Evolutionary conservation across 2,888 invertebrate species (phyloP), one percentile per base, ranked within the genome.

Genomic region (Cataglyphis albicans): DNA sequence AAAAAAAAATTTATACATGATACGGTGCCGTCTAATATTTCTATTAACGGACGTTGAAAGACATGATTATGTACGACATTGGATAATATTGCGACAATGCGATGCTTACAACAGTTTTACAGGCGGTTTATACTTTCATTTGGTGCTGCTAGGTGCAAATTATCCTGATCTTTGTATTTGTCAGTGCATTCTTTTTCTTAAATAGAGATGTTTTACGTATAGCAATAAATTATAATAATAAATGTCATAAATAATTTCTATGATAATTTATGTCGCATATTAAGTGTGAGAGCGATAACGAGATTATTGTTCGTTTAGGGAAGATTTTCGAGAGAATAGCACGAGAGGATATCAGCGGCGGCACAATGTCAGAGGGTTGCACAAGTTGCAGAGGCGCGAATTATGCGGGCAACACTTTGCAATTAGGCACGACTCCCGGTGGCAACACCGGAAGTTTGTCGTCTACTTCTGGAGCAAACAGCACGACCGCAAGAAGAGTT

Each of bases 291-390:
- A 65, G 38, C 48, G 21, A 70, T 80, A 44, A 44, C 35, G 35
- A 48, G 44, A 80, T 59, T 80, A 25, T 32, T 80, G 15, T 70
- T 70, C 32, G 5, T 70, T 70, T 41, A 80, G 59, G 35, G 1
- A 32, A 61, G 32, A 7, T 80, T 18, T 10, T 59, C 70, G 25
- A 7, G 52, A 59, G 44, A 44, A 61, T 83, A 80, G 41, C 59
- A 65, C 74, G 81, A 82, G 52, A 67, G 75, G 78, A 61, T 44
- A 76, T 73, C 80, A 78, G 38, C 55, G 18, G 44, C 59, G 15
- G 44, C 84, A 91, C 70, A 73, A 93, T 93, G 93, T 93, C 93
- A 87, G 93, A 93, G 87, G 92, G 93, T 81, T 93, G 93, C 84
- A 93, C 92, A 78, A 92, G 93, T 84, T 93, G 93, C 90, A 90